phyloP scores from a whole-genome alignment of 2,888 invertebrate species.

The Endomychus coccineus region DNA sequence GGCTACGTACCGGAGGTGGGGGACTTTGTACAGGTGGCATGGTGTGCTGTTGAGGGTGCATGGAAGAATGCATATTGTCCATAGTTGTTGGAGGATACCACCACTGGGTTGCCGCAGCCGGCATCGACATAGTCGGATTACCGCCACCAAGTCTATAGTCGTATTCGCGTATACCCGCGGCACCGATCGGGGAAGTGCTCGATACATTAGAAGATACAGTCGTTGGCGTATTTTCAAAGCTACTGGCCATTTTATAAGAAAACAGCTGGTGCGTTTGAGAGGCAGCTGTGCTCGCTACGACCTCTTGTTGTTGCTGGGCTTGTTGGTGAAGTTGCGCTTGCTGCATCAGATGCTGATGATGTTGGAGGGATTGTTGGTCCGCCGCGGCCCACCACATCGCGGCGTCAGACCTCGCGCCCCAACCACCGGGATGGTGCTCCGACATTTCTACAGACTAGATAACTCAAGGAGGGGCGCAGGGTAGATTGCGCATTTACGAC shows the following conservation, averaged over 20 bases:
- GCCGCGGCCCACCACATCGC: conserved; percentile 55
- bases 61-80: conserved; percentile 55
- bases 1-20: conserved; percentile 41
- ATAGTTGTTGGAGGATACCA: conserved; percentile 62
- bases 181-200: conserved; percentile 54
- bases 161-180: conserved; percentile 50
- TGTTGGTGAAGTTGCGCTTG: conserved; percentile 36
- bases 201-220: conserved; percentile 57
- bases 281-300: conserved; percentile 50
- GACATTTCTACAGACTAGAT: conserved; percentile 46
- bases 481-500: conserved; percentile 11
- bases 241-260: conserved; percentile 80
- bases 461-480: conserved; percentile 10
- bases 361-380: conserved; percentile 43
- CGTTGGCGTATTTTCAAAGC: conserved; percentile 66
- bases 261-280: conserved; percentile 62
- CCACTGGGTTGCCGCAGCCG: conserved; percentile 56
- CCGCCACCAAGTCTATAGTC: conserved; percentile 64
- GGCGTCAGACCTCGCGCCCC: conserved; percentile 56
- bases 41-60: conserved; percentile 43
- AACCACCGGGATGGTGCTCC: conserved; percentile 58
- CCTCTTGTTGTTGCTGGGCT: conserved; percentile 45
- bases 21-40: conserved; percentile 42
- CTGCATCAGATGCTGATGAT: conserved; percentile 34
- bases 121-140: conserved; percentile 42